phyloP scores from a whole-genome alignment of 1,140 invertebrate genomes.

The Eumaeus atala region DNA sequence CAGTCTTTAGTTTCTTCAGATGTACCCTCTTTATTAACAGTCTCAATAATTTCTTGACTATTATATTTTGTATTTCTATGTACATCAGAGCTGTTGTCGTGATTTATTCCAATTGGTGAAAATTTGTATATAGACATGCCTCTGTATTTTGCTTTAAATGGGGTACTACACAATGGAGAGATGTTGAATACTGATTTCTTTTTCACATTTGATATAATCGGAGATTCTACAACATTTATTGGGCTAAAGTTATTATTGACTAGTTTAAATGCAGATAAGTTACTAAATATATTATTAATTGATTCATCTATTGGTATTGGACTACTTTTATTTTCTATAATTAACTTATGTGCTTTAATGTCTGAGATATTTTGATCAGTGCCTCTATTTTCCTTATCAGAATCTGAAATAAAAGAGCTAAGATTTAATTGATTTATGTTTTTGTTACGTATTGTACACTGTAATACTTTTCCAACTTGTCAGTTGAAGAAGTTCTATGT shows the following conservation, averaged over 20 bases:
- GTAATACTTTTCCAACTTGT: too few relatives aligned
- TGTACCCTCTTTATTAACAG: background rate
- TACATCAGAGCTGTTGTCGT: slow-evolving; percentile 6
- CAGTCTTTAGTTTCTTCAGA: background rate
- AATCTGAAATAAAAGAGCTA: slow-evolving; percentile 38
- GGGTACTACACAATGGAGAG: slow-evolving; percentile 57
- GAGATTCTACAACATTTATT: slow-evolving; percentile 7
- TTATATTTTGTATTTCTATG: background rate
- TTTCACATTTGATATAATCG: background rate
- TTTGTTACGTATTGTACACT: too few relatives aligned
- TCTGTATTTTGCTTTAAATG: slow-evolving; percentile 51
- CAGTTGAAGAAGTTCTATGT: too few relatives aligned
- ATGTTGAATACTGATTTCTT: slow-evolving; percentile 14
- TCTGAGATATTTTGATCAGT: slow-evolving; percentile 34
- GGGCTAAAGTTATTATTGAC: slow-evolving; percentile 7
- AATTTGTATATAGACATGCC: slow-evolving; percentile 55
- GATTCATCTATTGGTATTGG: slow-evolving; percentile 37
- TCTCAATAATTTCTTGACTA: slow-evolving; percentile 10
- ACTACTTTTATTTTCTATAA: slow-evolving; percentile 40
- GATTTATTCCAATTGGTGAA: slow-evolving; percentile 42
- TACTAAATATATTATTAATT: slow-evolving; percentile 45
- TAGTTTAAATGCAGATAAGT: slow-evolving; percentile 35
- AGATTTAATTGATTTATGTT: too few relatives aligned
- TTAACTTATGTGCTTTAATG: slow-evolving; percentile 41
- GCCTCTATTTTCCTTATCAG: slow-evolving; percentile 50